Evolutionary conservation across 2,888 invertebrate genomes (phyloP).

Genomic region (Boloria euphrosyne): DNA sequence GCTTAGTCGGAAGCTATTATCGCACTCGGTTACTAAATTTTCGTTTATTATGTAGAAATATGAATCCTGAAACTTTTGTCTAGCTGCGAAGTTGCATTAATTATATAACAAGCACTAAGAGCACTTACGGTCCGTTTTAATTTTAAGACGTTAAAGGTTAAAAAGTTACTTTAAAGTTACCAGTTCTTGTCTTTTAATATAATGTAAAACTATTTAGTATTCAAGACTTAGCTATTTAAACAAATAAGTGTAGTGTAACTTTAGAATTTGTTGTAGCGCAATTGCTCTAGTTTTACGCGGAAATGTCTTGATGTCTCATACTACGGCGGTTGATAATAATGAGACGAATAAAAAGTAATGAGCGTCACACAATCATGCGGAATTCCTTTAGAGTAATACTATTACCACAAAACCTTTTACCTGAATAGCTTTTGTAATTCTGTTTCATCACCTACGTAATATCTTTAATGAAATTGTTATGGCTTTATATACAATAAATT

Average conservation of each 20-base stretch:
- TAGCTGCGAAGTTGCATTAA: too few relatives aligned
- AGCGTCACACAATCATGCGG: slow-evolving; percentile 53
- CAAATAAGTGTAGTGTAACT: slow-evolving; percentile 2
- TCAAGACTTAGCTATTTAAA: background rate
- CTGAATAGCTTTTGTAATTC: slow-evolving; percentile 38
- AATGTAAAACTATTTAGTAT: too few relatives aligned
- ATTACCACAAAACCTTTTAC: slow-evolving; percentile 38
- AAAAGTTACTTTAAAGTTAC: too few relatives aligned
- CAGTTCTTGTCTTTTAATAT: too few relatives aligned
- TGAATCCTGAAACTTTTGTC: too few relatives aligned
- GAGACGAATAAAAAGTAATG: slow-evolving; percentile 58
- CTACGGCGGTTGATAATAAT: slow-evolving; percentile 40
- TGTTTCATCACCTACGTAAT: slow-evolving; percentile 36
- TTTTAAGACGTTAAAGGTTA: too few relatives aligned
- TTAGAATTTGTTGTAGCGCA: slow-evolving; percentile 12
- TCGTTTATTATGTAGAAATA: too few relatives aligned
- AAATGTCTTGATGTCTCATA: slow-evolving; percentile 8
- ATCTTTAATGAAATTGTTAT: slow-evolving; percentile 34
- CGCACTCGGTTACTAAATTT: too few relatives aligned
- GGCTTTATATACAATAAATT: slow-evolving; percentile 18
- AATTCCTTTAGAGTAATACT: slow-evolving; percentile 48
- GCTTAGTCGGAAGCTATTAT: too few relatives aligned
- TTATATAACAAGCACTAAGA: too few relatives aligned
- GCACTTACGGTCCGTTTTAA: too few relatives aligned
- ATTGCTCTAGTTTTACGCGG: slow-evolving; percentile 1